Base-by-base conservation (phyloP, 2,797 vertebrate species). In the Sebastes oblongus region DNA sequence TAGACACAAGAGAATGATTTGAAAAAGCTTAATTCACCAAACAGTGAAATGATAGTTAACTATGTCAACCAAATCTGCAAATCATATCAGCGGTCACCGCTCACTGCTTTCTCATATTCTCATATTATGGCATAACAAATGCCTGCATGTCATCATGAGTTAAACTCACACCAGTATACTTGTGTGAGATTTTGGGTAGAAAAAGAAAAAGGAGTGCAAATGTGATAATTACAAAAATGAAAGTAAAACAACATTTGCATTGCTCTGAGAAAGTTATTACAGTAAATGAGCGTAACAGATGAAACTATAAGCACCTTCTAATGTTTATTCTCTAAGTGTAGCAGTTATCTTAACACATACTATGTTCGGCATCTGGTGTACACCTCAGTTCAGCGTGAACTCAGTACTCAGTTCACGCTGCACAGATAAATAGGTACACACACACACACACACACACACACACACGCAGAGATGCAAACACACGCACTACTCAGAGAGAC, bases 281-380 rank as follows among this genome's bases (percentile, higher is more conserved):
- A 20, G 50, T 13, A 11, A 50, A 71, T 80, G 68, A 80, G 22
- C n/a, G 5, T 9, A 72, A 66, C 72, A 77, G 59, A 67, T 86
- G 60, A 12, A 59, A 52, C 55, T 46, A 59, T 66, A 66, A 81
- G 54, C 65, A 80, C 52, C 69, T 80, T 60, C 68, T 18, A 71
- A 59, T 74, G 58, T 75, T 86, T 78, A 56, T 71, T 69, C 3
- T 71, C 59, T 30, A 20, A 27, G 27, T 39, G 27, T 30, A 3
- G 36, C 22, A 32, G 50, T 66, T 66, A 71, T 56, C 77, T 68
- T 34, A 27, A 72, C 62, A 72, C 30, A 61, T n/a, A 60, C 32
- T 29, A 55, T 77, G 22, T 70, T 68, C 50, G 66, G 61, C 76
- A 90, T 84, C 77, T 81, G 64, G 55, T 68, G 54, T 29, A 66